These are phyloP conservation scores for Salminus brasiliensis DNA, from an alignment of 2,113 vertebrate species.

Conservation along the genomic window DNA sequence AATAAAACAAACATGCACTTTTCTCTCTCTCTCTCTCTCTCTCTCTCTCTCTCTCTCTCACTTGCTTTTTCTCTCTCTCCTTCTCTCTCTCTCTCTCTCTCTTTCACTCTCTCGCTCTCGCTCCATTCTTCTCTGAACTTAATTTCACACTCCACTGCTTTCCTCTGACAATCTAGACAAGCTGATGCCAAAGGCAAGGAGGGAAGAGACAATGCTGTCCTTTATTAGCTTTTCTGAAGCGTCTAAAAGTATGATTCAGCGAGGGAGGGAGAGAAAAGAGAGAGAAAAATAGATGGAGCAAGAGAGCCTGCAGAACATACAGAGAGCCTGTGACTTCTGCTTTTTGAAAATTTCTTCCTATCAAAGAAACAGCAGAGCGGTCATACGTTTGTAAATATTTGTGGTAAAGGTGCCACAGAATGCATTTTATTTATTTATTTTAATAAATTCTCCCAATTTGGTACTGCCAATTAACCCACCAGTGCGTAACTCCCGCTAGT, in stretches of 20 bases:
- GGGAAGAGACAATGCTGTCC: slow-evolving; percentile 24
- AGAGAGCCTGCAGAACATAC: not conserved
- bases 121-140: slow-evolving; percentile 64
- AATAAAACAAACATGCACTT: slow-evolving; percentile 37
- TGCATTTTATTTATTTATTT: too few relatives aligned
- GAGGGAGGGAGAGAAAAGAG: not conserved
- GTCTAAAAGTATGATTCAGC: not conserved
- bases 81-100: slow-evolving; percentile 7
- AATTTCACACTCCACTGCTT: slow-evolving; percentile 46
- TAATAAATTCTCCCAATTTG: too few relatives aligned
- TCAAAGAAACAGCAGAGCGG: not conserved
- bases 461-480: too few relatives aligned
- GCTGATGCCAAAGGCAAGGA: slow-evolving; percentile 36
- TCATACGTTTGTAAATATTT: not conserved
- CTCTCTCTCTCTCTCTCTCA: slow-evolving; percentile 3
- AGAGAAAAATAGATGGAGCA: not conserved
- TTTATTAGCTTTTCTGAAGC: slow-evolving; percentile 22
- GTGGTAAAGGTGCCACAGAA: too few relatives aligned
- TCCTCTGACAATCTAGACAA: slow-evolving; percentile 44
- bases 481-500: too few relatives aligned
- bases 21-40: slow-evolving; percentile 20
- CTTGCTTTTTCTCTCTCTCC: not conserved
- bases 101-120: too few relatives aligned
- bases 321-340: not conserved
- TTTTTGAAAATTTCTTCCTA: not conserved